Percentiles rank a stretch among this genome's conserved stretches.
phyloP scores from a whole-genome alignment of 2,797 vertebrate genomes.

The Amniataba percoides region DNA sequence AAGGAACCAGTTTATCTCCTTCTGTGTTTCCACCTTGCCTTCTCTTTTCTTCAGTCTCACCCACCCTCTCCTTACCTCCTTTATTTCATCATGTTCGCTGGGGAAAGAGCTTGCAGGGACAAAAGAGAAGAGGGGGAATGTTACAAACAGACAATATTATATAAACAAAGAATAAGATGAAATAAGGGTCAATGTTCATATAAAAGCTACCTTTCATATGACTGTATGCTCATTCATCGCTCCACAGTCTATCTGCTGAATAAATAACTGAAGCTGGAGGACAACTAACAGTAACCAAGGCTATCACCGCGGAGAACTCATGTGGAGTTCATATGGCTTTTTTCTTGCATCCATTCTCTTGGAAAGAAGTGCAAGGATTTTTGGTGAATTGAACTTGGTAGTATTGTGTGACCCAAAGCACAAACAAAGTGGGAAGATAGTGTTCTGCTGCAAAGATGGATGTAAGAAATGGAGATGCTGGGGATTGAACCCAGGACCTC shows the following conservation, averaged over 20 bases:
- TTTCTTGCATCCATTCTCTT: neutral
- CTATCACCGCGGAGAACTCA: neutral
- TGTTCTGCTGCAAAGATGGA: neutral
- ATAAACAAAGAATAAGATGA: neutral
- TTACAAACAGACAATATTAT: neutral
- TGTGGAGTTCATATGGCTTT: neutral
- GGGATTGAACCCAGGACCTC: conserved; percentile 39
- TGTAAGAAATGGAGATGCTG: conserved; percentile 13
- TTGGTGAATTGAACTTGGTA: neutral
- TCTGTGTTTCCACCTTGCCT: conserved; percentile 16
- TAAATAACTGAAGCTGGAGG: neutral
- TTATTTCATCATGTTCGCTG: neutral
- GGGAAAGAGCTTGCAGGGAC: neutral
- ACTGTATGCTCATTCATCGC: neutral
- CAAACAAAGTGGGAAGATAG: neutral
- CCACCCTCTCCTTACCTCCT: conserved; percentile 10
- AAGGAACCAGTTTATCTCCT: conserved; percentile 20
- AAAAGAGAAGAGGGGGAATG: neutral
- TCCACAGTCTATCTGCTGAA: neutral
- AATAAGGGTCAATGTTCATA: neutral
- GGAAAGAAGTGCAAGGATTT: neutral
- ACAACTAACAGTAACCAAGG: neutral
- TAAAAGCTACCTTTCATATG: neutral
- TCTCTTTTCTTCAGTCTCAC: neutral
- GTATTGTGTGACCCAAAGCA: neutral